Evolutionary conservation across 2,113 vertebrate species (phyloP), one percentile per base, ranked within the genome.

Genomic region (Hipposideros armiger): DNA sequence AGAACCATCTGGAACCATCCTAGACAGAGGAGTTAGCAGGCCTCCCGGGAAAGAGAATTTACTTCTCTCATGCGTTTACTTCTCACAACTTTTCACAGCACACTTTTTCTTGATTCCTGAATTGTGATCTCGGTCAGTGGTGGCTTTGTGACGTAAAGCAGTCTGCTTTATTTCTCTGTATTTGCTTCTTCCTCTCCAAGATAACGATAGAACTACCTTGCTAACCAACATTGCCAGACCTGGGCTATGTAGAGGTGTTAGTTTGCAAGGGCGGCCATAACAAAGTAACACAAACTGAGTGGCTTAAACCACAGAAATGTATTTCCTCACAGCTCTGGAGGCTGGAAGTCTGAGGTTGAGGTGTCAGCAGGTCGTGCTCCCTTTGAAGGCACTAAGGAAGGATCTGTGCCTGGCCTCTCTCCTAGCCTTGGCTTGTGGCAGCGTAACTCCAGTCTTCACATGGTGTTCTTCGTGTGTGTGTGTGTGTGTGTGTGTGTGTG

Each of bases 1-100:
- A 19, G 62, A 81, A 26, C 28, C 67, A 69, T 22, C n/a, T 5
- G 9, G 13, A 60, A 52, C 47, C 13, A 4, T 24, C 40, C 24
- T 1, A 5, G 20, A 45, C 10, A 15, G n/a, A 64, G 26, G 28
- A 54, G 15, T 36, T 17, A 64, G 36, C 60, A 28, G 86, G 69
- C 36, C 32, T 69, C n/a, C 32, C 20, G 64, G 26, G 7, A 28
- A 70, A 36, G 10, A 16, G 88, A 74, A 11, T 45, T 47, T 45
- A 30, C 91, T 92, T 72, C 36, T 90, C 87, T 87, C 58, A 16
- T 36, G 36, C 66, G 56, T 82, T 94, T 47, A 52, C 20, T 60
- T 69, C 40, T 77, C 54, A 47, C 3, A 64, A 2, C 60, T 66
- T 87, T 77, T 69, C 28, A 24, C 4, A 26, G 17, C 30, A 24